Evolutionary conservation across 2,888 invertebrate species (phyloP).

Genomic region (Ceramica pisi): DNA sequence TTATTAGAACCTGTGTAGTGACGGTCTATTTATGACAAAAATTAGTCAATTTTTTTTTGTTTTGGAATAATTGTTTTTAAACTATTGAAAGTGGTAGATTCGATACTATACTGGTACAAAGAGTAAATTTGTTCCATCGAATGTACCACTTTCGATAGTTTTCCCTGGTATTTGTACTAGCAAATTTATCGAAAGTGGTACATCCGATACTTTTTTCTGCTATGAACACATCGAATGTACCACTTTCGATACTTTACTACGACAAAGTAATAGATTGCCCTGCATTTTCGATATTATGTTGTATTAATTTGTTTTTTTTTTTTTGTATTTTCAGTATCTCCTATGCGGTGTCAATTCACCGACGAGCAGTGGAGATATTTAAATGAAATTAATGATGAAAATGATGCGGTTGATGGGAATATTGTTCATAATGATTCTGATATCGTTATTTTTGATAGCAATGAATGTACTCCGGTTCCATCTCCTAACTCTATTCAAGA

Average conservation of each 20-base stretch:
- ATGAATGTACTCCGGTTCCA: conserved; percentile 27
- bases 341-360: conserved; percentile 3
- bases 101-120: conserved; percentile 4
- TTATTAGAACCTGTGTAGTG: conserved; percentile 6
- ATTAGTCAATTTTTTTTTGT: conserved; percentile 9
- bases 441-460: conserved; percentile 15
- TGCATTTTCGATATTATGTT: conserved; percentile 12
- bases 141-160: conserved; percentile 16
- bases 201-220: conserved; percentile 17
- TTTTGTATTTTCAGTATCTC: neutral
- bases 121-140: conserved; percentile 9
- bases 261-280: conserved; percentile 11
- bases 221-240: conserved; percentile 8
- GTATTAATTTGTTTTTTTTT: neutral
- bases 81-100: conserved; percentile 14
- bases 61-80: conserved; percentile 2
- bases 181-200: conserved; percentile 18
- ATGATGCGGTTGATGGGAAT: conserved; percentile 9
- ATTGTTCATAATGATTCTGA: conserved; percentile 14
- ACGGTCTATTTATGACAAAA: conserved; percentile 9
- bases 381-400: neutral
- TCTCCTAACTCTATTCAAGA: conserved; percentile 26
- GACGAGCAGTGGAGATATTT: conserved; percentile 4
- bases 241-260: conserved; percentile 1
- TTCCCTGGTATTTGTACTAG: conserved; percentile 5